Base-by-base conservation (phyloP, 2,797 vertebrate genomes). In the Myripristis murdjan region DNA sequence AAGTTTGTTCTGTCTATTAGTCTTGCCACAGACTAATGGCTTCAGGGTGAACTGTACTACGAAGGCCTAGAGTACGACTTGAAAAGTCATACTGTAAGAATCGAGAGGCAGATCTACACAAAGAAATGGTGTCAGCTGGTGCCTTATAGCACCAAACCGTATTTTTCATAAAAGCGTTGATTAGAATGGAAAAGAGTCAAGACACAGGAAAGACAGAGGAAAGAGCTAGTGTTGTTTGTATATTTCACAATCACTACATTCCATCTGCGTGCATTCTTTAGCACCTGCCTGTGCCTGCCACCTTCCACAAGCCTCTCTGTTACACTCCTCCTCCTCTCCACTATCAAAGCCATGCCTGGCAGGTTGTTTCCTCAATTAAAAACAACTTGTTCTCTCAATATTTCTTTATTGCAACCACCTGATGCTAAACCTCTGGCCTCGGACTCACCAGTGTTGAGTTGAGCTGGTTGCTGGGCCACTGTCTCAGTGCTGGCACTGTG, bases 211-310 rank as follows among this genome's bases (percentile, higher is more conserved):
- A 9, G 14, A 70, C 75, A 81, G 49, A 79, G 61, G 15, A 70
- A 57, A 68, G 51, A 71, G 75, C 75, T 68, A 75, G 85, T 82
- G 76, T 77, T 73, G 79, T 56, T 76, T 49, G 59, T 65, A 26
- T 14, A 69, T 93, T 93, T 90, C 90, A 88, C 87, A 93, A 93
- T 91, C 87, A 43, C 83, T 74, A 82, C 91, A 93, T 94, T 94
- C 92, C 92, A 92, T 87, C 90, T 79, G 70, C 62, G 37, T 33
- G 28, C 80, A 83, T 87, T 87, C 82, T 83, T 81, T 81, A 73
- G 20, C 85, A 92, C 90, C 87, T 89, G 92, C 62, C 84, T 85
- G 84, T 73, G 78, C 87, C 84, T 91, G 89, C 76, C 26, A 23
- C 74, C 62, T 52, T 66, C 39, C 11, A 16, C 11, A 16, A 10